phyloP scores from a whole-genome alignment of 23 tunicate genomes.

The Aplidium turbinatum region DNA sequence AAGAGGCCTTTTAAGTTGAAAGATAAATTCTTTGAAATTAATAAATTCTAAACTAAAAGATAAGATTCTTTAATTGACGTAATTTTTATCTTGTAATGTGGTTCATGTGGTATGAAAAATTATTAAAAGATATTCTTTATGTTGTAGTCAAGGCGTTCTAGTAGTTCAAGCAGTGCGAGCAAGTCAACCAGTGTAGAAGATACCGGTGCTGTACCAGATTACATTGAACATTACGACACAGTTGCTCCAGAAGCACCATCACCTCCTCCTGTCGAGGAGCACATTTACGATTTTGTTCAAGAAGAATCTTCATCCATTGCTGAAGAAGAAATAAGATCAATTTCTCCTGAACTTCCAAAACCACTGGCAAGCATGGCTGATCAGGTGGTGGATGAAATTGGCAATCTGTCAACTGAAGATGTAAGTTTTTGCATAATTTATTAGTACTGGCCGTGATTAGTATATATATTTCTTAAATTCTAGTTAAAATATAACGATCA shows the following conservation, averaged over 20 bases:
- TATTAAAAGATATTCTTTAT: no score
- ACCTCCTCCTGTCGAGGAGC: slow-evolving; percentile 25
- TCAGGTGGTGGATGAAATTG: slow-evolving; percentile 27
- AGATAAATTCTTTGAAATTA: no score
- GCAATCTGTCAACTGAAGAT: slow-evolving; percentile 30
- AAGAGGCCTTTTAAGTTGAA: no score
- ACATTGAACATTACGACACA: slow-evolving; percentile 33
- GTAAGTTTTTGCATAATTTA: slow-evolving; percentile 15
- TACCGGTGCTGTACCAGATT: no score
- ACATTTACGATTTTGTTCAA: slow-evolving; percentile 54
- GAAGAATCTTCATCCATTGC: slow-evolving; percentile 33
- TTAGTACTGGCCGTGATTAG: background rate
- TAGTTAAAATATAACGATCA: no score
- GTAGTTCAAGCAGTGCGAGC: no score
- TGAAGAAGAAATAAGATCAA: slow-evolving; percentile 12
- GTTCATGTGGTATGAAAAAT: no score
- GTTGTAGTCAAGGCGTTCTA: no score
- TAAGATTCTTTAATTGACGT: no score
- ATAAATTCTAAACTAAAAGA: no score
- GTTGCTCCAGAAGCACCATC: slow-evolving; percentile 26
- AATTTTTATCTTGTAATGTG: no score
- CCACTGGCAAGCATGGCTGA: slow-evolving; percentile 51
- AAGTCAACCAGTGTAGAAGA: no score
- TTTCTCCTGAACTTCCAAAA: slow-evolving; percentile 3
- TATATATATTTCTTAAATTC: background rate